phyloP scores from a whole-genome alignment of 1,140 invertebrate species.

The Diorhabda sublineata region DNA sequence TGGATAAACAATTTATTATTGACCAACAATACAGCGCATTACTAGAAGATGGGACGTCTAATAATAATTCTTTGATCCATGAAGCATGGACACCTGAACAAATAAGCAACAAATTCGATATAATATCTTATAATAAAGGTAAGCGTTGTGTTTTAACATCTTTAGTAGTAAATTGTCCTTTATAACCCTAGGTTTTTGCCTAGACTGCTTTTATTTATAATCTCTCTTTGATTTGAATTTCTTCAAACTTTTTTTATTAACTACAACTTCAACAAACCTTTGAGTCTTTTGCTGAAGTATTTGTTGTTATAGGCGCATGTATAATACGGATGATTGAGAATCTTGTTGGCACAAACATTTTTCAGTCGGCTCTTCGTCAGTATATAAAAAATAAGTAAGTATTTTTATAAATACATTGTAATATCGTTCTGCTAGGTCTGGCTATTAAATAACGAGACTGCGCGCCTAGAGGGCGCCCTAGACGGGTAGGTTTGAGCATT shows the following conservation, averaged over 20 bases:
- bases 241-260: no score
- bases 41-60: slow-evolving; percentile 29
- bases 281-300: no score
- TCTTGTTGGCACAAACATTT: background rate
- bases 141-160: background rate
- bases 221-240: no score
- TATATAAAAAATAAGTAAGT: background rate
- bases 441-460: no score
- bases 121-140: slow-evolving; percentile 57
- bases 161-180: no score
- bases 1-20: slow-evolving; percentile 46
- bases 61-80: slow-evolving; percentile 42
- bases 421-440: no score
- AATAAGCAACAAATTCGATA: slow-evolving; percentile 54
- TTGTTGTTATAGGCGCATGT: background rate
- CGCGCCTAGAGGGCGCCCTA: no score
- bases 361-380: background rate
- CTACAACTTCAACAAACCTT: no score
- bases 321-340: background rate
- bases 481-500: no score
- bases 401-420: background rate
- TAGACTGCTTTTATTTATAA: no score
- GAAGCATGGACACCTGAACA: slow-evolving; percentile 29
- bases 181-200: no score
- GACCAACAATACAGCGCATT: slow-evolving; percentile 49